Evolutionary conservation across 2,888 invertebrate species (phyloP).

Genomic region (Rotaria sp.): DNA sequence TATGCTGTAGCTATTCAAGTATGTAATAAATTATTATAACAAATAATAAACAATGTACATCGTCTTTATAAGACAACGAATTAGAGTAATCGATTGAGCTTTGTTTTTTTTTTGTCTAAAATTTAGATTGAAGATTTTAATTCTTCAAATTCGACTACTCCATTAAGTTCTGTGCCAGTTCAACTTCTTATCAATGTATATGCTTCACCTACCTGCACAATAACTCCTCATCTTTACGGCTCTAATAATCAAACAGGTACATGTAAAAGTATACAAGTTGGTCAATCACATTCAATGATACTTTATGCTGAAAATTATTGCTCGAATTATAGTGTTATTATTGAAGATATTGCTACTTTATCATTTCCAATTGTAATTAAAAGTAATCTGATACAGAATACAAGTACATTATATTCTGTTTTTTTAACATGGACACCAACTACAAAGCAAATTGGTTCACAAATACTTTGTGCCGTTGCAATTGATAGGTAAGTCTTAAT

Average conservation of each 20-base stretch:
- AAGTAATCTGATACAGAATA: background rate
- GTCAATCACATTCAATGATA: background rate
- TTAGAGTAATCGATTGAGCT: too few species aligned
- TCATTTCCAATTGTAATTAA: background rate
- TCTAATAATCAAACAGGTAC: background rate
- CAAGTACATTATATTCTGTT: background rate
- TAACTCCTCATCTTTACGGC: background rate
- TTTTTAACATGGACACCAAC: background rate
- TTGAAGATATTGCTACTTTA: background rate
- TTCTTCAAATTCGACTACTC: background rate
- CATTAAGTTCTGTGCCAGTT: background rate
- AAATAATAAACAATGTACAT: too few species aligned
- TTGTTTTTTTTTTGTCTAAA: background rate
- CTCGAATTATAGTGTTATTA: background rate
- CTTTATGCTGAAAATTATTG: background rate
- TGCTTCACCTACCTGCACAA: background rate
- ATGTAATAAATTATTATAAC: background rate
- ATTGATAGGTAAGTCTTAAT: background rate
- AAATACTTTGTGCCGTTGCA: constrained; percentile 13
- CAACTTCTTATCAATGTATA: background rate
- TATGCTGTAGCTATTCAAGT: constrained; percentile 22
- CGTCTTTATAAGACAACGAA: too few species aligned
- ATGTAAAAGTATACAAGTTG: background rate
- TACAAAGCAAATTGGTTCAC: background rate
- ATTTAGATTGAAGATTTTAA: background rate